phyloP scores from a whole-genome alignment of 2,797 vertebrate species.

The Hydrocynus forskahlii region DNA sequence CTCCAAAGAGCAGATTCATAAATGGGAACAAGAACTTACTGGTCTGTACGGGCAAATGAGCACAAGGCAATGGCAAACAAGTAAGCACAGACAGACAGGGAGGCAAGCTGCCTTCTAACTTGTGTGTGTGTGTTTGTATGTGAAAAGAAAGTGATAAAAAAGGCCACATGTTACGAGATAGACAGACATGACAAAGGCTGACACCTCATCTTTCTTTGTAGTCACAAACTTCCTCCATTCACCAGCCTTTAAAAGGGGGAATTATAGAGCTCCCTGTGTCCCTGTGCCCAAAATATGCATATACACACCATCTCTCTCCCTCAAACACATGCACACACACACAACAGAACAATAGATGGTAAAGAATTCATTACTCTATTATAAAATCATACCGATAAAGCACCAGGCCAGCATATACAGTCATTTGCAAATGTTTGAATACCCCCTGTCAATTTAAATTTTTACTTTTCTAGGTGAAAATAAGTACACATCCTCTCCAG shows the following conservation, averaged over 20 bases:
- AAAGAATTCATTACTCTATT: not conserved
- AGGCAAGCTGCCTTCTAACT: slow-evolving; percentile 72
- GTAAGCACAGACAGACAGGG: slow-evolving; percentile 56
- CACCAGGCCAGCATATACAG: not conserved
- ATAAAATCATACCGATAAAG: not conserved
- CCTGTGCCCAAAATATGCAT: too few species aligned
- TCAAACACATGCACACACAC: not conserved
- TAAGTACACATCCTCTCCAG: too few species aligned
- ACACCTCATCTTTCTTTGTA: slow-evolving; percentile 67
- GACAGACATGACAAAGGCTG: slow-evolving; percentile 65
- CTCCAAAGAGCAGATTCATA: slow-evolving; percentile 46
- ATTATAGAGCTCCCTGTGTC: slow-evolving; percentile 18
- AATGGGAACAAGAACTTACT: slow-evolving; percentile 57
- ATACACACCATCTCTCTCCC: not conserved
- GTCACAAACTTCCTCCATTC: slow-evolving; percentile 64
- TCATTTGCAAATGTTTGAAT: not conserved
- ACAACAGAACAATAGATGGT: not conserved
- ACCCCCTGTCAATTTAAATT: too few species aligned
- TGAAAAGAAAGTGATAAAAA: slow-evolving; percentile 58
- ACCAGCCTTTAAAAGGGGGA: slow-evolving; percentile 59
- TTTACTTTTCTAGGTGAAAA: too few species aligned
- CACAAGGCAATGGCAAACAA: slow-evolving; percentile 52
- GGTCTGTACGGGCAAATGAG: slow-evolving; percentile 61
- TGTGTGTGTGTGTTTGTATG: slow-evolving; percentile 30
- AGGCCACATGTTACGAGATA: slow-evolving; percentile 72